Evolutionary conservation across 1,140 invertebrate species (phyloP), one percentile per base, ranked within the genome.

Genomic region (Rhopalosiphum maidis): DNA sequence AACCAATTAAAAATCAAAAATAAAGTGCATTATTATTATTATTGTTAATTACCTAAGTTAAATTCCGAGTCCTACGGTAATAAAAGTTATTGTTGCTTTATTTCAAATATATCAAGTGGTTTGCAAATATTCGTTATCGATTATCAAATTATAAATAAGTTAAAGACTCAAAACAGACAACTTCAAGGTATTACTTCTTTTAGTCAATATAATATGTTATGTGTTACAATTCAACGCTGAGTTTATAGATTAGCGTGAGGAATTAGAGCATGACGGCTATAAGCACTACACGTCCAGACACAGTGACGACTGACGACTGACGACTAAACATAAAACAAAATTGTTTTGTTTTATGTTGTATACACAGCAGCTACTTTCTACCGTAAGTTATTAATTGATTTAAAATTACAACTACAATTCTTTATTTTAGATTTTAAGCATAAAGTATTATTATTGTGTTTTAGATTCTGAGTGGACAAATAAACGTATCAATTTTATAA

Each of bases 181-280:
- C 0, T 46, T 51, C 41, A 41, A 35, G 2, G 86, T 51, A 86
- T 85, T 85, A 85, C n/a, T 21, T 23, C 21, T 9, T 18, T 87
- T 21, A 48, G 43, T 87, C 48, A 46, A 23, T n/a, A 22, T 35
- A 48, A 83, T n/a, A 35, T 35, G 23, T 87, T 48, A 15, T n/a
- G 9, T 35, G 23, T 87, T 48, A 15, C 86, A 48, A 43, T 43
- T 85, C 41, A 43, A 30, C 77, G n/a, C n/a, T 18, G 30, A 77
- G 15, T 77, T n/a, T 86, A 86, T 30, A 48, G 85, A 23, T 30
- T 43, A 86, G 43, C 3, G 30, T 41, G 30, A 48, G 30, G 43
- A 87, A 87, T 87, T 87, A 87, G 86, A 87, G 86, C 46, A 22
- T 87, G 86, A 87, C 86, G 25, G 22, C 43, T 48, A 51, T 21